These are phyloP conservation scores for Centropus unirufus DNA, from an alignment of 2,113 vertebrate genomes.

Conservation along the genomic window DNA sequence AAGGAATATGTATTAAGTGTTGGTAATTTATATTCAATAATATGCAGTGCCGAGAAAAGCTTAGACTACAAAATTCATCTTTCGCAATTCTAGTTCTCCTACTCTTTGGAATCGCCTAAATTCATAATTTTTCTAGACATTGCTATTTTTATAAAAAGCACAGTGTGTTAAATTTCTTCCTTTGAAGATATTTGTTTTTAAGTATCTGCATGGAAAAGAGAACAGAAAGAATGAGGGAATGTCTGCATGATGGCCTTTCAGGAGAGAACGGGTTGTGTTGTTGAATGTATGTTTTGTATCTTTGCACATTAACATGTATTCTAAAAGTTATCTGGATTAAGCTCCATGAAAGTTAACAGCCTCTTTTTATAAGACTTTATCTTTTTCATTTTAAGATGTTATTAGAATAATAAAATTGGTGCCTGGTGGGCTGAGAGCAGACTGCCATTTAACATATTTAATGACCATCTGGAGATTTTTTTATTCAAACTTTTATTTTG, in stretches of 20 bases:
- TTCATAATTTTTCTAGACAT: neutral
- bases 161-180: neutral
- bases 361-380: slow-evolving; percentile 61
- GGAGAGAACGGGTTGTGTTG: neutral
- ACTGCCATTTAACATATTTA: slow-evolving; percentile 57
- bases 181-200: neutral
- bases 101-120: neutral
- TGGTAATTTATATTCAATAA: rapidly evolving
- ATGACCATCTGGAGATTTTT: slow-evolving; percentile 58
- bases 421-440: slow-evolving; percentile 51
- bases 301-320: neutral
- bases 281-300: slow-evolving; percentile 4
- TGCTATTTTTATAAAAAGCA: neutral
- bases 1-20: neutral
- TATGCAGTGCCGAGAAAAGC: neutral
- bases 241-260: neutral
- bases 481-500: slow-evolving; percentile 53
- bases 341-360: slow-evolving; percentile 35
- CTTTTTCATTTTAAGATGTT: slow-evolving; percentile 67
- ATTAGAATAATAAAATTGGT: slow-evolving; percentile 63
- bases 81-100: neutral
- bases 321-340: slow-evolving; percentile 52
- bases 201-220: neutral
- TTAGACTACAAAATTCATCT: neutral
- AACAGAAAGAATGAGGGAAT: neutral